Conservation (phyloP, 2,888 invertebrate genomes). For the Drosophila anomalata region DNA sequence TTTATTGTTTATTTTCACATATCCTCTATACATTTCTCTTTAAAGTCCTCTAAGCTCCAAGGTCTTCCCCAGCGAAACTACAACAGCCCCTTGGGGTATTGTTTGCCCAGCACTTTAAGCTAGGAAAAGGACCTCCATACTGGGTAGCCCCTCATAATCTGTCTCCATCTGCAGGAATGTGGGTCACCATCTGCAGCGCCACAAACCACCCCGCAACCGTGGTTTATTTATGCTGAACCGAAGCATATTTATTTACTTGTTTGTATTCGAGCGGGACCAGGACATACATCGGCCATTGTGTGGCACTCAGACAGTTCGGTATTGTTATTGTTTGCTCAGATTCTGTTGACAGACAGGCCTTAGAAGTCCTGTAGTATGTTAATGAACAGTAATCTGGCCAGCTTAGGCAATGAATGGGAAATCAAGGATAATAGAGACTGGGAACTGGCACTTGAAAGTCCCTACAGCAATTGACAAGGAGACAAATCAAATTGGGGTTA, state of each 20-base stretch:
- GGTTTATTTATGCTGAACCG: slow-evolving; percentile 40
- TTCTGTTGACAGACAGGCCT: slow-evolving; percentile 45
- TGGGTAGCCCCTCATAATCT: slow-evolving; percentile 17
- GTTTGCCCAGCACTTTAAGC: slow-evolving; percentile 35
- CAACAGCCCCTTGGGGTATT: slow-evolving; percentile 6
- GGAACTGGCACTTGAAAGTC: slow-evolving; percentile 51
- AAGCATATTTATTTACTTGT: slow-evolving; percentile 46
- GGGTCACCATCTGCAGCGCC: slow-evolving; percentile 37
- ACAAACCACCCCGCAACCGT: slow-evolving; percentile 33
- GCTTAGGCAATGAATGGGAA: slow-evolving; percentile 21
- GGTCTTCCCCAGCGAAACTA: neutral
- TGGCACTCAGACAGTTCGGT: slow-evolving; percentile 32
- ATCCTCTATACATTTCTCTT: neutral
- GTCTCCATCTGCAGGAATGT: slow-evolving; percentile 23
- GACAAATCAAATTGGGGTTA: slow-evolving; percentile 59
- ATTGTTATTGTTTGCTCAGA: slow-evolving; percentile 54
- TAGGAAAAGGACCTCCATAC: slow-evolving; percentile 8
- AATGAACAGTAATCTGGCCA: slow-evolving; percentile 54
- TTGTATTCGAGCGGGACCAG: slow-evolving; percentile 10
- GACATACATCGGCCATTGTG: slow-evolving; percentile 24
- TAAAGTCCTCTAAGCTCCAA: neutral
- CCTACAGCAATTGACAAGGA: slow-evolving; percentile 46
- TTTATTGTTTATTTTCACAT: neutral
- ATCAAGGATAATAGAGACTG: neutral
- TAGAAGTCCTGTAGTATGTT: slow-evolving; percentile 45